Percentiles rank a stretch among this genome's conserved stretches.
Conservation (phyloP, 2,113 vertebrate genomes). For the Pithys albifrons region DNA sequence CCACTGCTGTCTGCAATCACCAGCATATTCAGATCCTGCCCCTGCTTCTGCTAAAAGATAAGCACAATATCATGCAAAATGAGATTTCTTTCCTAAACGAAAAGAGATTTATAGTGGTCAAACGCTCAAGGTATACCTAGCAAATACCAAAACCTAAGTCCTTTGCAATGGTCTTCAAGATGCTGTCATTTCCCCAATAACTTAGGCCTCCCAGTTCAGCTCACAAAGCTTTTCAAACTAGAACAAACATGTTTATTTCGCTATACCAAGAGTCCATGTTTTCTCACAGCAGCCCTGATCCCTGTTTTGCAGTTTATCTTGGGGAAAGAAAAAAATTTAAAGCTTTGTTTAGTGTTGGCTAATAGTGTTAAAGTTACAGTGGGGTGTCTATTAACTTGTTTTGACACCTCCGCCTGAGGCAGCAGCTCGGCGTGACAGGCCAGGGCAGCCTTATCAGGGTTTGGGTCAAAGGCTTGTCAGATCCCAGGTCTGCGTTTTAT, state of each 20-base stretch:
- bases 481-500: background rate
- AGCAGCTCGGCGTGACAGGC: background rate
- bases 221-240: background rate
- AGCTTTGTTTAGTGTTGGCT: background rate
- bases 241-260: constrained; percentile 14
- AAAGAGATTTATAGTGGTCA: constrained; percentile 3
- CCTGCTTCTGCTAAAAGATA: constrained; percentile 16
- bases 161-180: background rate
- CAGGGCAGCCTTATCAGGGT: background rate
- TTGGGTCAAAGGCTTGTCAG: background rate
- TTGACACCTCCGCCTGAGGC: background rate
- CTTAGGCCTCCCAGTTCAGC: background rate
- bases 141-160: background rate
- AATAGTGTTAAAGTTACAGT: background rate
- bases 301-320: constrained; percentile 1
- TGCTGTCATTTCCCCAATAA: background rate
- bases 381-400: background rate
- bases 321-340: background rate
- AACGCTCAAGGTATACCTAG: background rate
- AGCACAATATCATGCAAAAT: constrained; percentile 12
- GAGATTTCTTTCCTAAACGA: constrained; percentile 22
- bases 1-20: constrained; percentile 9
- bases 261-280: background rate
- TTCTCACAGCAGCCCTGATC: background rate
- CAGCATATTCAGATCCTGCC: background rate